phyloP scores from a whole-genome alignment of 2,797 vertebrate species.

The Poecilia picta region DNA sequence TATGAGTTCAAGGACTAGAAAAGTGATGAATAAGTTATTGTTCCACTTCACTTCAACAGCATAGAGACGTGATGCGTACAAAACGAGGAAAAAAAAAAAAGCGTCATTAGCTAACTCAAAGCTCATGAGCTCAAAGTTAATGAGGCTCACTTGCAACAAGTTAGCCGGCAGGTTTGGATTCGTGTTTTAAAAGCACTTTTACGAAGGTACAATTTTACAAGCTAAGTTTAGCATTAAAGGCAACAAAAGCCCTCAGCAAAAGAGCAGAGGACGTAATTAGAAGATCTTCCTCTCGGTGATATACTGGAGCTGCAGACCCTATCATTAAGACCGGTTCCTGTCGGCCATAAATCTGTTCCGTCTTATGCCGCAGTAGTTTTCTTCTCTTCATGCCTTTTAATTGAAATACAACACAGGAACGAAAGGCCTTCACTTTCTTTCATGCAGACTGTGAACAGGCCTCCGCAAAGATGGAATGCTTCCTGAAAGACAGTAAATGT shows the following conservation, averaged over 20 bases:
- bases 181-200: neutral
- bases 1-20: neutral
- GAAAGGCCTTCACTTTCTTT: slow-evolving; percentile 24
- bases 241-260: slow-evolving; percentile 7
- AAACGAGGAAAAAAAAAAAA: neutral
- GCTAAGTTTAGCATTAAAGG: slow-evolving; percentile 24
- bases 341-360: slow-evolving; percentile 35
- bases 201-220: neutral
- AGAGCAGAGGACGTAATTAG: slow-evolving; percentile 41
- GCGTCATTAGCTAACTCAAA: neutral
- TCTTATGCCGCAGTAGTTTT: slow-evolving; percentile 31
- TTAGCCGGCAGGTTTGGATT: neutral
- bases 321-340: slow-evolving; percentile 53
- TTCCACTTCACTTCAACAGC: neutral
- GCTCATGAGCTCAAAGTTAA: neutral
- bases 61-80: neutral
- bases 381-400: slow-evolving; percentile 38
- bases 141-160: neutral
- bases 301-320: slow-evolving; percentile 26
- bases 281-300: slow-evolving; percentile 19
- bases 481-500: neutral
- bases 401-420: slow-evolving; percentile 30
- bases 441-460: slow-evolving; percentile 13
- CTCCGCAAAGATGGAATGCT: slow-evolving; percentile 3
- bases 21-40: neutral